phyloP scores from a whole-genome alignment of 2,888 invertebrate genomes.

The Sturmia bella region DNA sequence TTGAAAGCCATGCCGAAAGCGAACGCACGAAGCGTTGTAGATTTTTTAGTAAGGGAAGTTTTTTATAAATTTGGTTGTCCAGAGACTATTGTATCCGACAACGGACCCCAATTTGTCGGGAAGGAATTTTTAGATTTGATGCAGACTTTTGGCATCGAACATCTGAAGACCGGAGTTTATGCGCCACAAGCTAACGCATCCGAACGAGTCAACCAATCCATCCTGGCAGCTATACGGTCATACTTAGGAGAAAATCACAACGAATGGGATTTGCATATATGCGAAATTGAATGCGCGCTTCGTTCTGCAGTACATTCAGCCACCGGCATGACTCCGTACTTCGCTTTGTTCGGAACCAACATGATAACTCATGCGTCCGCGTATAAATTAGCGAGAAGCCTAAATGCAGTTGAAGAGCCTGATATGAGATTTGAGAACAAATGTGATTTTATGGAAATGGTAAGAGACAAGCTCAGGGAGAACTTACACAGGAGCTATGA shows the following conservation, averaged over 20 bases:
- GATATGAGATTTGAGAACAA: background rate
- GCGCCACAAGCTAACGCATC: background rate
- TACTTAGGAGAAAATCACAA: too few species aligned
- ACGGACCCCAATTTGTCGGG: background rate
- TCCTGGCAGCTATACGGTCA: too few species aligned
- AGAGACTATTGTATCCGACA: too few species aligned
- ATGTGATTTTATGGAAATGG: background rate
- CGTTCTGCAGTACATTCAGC: background rate
- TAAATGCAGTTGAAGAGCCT: background rate
- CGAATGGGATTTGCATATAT: too few species aligned
- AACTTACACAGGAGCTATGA: background rate
- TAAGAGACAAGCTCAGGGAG: background rate
- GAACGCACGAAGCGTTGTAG: background rate
- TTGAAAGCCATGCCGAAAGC: background rate
- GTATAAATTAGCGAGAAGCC: background rate
- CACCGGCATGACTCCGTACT: background rate
- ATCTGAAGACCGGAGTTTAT: background rate
- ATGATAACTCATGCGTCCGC: too few species aligned
- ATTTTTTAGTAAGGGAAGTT: background rate
- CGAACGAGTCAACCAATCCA: too few species aligned
- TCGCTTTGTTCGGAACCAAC: too few species aligned
- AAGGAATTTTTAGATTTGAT: background rate
- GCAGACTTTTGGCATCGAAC: background rate
- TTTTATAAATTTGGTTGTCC: too few species aligned
- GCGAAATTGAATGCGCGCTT: too few species aligned